phyloP scores from a whole-genome alignment of 2,888 invertebrate species.

The Archips crataeganus region DNA sequence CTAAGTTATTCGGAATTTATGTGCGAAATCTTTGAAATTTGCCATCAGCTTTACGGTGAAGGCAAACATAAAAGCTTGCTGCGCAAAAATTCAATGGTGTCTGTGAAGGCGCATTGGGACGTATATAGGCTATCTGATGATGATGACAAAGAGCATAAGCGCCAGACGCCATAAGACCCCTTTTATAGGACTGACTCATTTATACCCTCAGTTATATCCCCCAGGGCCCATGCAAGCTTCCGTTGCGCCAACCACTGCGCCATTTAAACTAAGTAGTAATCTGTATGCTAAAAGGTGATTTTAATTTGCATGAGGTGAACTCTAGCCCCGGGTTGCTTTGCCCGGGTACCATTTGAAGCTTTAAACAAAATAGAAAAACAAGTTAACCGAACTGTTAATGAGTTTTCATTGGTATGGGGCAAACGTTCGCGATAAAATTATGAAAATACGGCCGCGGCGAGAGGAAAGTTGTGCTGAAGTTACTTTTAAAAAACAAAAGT shows the following conservation, averaged over 20 bases:
- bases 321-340: not conserved
- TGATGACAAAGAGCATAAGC: no score
- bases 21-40: no score
- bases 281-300: conserved; percentile 27
- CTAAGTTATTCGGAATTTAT: no score
- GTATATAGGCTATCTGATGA: no score
- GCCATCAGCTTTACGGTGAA: no score
- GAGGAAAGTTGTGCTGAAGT: not conserved
- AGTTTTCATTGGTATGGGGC: conserved; percentile 6
- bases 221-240: not conserved
- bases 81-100: no score
- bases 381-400: conserved; percentile 10
- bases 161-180: not conserved
- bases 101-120: no score
- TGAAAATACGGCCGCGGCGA: not conserved
- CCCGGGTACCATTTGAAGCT: not conserved
- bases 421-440: not conserved
- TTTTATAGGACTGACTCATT: not conserved
- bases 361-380: conserved; percentile 14
- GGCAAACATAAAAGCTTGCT: no score
- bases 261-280: conserved; percentile 7
- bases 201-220: conserved; percentile 1
- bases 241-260: not conserved
- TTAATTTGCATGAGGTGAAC: conserved; percentile 20
- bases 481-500: not conserved